Evolutionary conservation across 1,140 invertebrate genomes (phyloP).

Genomic region (Asobara japonica): DNA sequence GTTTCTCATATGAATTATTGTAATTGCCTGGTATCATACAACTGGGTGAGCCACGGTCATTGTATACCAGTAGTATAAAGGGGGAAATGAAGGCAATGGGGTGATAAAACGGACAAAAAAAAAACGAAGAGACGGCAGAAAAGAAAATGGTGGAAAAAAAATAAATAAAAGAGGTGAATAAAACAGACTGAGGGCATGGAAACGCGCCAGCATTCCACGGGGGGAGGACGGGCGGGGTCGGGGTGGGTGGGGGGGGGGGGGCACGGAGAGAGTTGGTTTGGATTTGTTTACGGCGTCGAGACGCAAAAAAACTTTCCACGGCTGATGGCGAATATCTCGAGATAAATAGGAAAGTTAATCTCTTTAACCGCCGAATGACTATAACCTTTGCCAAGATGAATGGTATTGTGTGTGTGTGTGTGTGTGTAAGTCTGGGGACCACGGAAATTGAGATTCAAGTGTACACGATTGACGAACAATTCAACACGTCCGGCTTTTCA

Average conservation of each 20-base stretch:
- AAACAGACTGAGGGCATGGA: slow-evolving; percentile 29
- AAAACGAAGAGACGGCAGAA: slow-evolving; percentile 5
- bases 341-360: slow-evolving; percentile 43
- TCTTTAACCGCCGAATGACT: slow-evolving; percentile 34
- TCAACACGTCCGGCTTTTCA: too few relatives aligned
- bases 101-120: neutral
- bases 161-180: slow-evolving; percentile 24
- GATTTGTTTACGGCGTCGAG: slow-evolving; percentile 39
- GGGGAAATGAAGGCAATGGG: slow-evolving; percentile 3
- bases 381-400: slow-evolving; percentile 31
- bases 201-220: slow-evolving; percentile 18
- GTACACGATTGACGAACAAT: neutral
- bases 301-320: slow-evolving; percentile 37
- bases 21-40: neutral
- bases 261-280: slow-evolving; percentile 16
- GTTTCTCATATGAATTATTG: neutral
- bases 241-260: neutral
- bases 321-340: slow-evolving; percentile 34
- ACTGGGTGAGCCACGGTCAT: neutral
- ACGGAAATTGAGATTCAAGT: neutral
- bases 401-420: neutral
- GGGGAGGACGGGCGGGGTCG: too few relatives aligned
- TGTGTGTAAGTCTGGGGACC: slow-evolving; percentile 3
- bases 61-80: slow-evolving; percentile 2
- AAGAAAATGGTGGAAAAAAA: neutral